A percentile compares a stretch with the other conserved stretches of the same genome.
These are phyloP conservation scores for Ceratitis capitata DNA, from an alignment of 1,140 invertebrate genomes.

Conservation along the genomic window DNA sequence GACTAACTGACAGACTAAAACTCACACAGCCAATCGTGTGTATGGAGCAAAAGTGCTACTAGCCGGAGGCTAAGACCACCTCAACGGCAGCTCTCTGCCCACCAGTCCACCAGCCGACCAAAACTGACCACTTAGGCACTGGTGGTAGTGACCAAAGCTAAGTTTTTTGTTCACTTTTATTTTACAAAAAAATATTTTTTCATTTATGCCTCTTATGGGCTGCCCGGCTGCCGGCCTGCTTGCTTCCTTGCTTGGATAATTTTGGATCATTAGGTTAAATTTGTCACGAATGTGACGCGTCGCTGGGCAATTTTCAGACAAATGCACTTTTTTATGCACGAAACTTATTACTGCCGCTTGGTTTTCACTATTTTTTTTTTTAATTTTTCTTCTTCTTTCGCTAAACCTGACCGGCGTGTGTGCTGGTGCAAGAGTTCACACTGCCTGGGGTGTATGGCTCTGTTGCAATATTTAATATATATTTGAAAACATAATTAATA, in stretches of 20 bases:
- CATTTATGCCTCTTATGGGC: not conserved
- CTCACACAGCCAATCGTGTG: too few relatives aligned
- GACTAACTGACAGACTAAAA: not conserved
- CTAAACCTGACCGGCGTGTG: not conserved
- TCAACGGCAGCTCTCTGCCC: not conserved
- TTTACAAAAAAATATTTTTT: not conserved
- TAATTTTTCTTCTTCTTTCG: not conserved
- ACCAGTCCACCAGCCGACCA: not conserved
- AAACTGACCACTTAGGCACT: too few relatives aligned
- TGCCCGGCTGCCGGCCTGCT: not conserved
- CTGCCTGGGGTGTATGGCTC: not conserved
- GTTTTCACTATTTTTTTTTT: not conserved
- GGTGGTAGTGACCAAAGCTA: too few relatives aligned
- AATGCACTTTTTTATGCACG: not conserved
- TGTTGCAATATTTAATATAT: not conserved
- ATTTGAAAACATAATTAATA: not conserved
- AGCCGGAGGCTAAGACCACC: not conserved
- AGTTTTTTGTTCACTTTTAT: not conserved
- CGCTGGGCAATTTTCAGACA: conserved; percentile 27
- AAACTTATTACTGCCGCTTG: not conserved
- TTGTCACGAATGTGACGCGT: conserved; percentile 34
- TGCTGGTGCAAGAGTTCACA: conserved; percentile 8
- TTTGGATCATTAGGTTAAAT: conserved; percentile 35
- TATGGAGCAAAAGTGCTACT: not conserved
- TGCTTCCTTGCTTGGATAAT: conserved; percentile 7